phyloP scores from a whole-genome alignment of 1,140 invertebrate species.

The Ceratina japonica region DNA sequence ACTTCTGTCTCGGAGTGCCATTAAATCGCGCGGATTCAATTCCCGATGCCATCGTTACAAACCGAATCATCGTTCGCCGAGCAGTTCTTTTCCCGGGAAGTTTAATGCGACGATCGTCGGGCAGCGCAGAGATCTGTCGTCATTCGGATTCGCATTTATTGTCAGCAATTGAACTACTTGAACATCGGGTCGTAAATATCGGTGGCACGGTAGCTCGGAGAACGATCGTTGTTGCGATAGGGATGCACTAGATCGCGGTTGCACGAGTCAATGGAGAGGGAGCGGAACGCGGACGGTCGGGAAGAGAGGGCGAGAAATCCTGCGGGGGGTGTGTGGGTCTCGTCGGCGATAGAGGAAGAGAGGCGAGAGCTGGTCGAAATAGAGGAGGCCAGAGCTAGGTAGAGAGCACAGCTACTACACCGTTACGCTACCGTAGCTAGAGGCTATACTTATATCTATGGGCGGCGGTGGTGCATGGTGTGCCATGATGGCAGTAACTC shows the following conservation, averaged over 20 bases:
- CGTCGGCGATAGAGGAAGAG: slow-evolving; percentile 47
- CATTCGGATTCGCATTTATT: slow-evolving; percentile 73
- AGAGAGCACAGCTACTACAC: slow-evolving; percentile 14
- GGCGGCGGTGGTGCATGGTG: slow-evolving; percentile 74
- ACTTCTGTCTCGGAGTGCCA: background rate
- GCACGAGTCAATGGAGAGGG: slow-evolving; percentile 62
- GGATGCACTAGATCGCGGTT: slow-evolving; percentile 75
- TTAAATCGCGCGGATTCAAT: too few relatives aligned
- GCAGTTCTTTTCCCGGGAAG: background rate
- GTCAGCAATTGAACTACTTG: slow-evolving; percentile 77
- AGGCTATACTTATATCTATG: slow-evolving; percentile 67
- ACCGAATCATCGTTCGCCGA: background rate
- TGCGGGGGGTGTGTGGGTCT: slow-evolving; percentile 21
- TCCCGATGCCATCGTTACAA: background rate
- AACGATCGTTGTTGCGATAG: slow-evolving; percentile 76
- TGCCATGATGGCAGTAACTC: slow-evolving; percentile 78
- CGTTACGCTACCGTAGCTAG: slow-evolving; percentile 57
- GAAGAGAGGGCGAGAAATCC: slow-evolving; percentile 41
- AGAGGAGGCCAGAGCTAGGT: slow-evolving; percentile 50
- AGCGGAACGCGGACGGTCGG: background rate
- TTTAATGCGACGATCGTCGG: slow-evolving; percentile 1
- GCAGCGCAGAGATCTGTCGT: slow-evolving; percentile 30
- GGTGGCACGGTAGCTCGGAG: slow-evolving; percentile 67
- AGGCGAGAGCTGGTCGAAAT: slow-evolving; percentile 42
- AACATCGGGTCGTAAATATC: slow-evolving; percentile 75